Evolutionary conservation across 2,797 vertebrate genomes (phyloP), one percentile per base, ranked within the genome.

Genomic region (Megaceryle alcyon): DNA sequence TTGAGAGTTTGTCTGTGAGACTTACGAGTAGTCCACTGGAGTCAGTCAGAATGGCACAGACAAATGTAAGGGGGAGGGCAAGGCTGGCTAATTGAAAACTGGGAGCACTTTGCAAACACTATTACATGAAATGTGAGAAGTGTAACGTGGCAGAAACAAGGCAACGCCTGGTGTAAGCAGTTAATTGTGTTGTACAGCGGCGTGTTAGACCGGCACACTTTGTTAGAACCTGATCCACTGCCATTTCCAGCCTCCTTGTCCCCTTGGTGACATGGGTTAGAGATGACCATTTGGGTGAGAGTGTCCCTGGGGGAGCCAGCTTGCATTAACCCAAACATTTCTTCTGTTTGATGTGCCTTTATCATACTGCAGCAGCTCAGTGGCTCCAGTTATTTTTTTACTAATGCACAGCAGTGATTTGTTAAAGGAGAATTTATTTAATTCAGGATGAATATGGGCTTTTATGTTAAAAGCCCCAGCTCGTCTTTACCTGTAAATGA

Each of bases 41-140:
- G 97, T 95, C 96, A 96, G 97, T 97, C 88, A 97, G 87, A 97
- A 95, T 49, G 37, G 97, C 94, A 76, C 95, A 92, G 98, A 98
- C 82, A 84, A 97, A 91, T 63, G 39, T 6, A 95, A 95, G 96
- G 51, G 61, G 96, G 97, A 97, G 97, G 98, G 96, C 98, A 97
- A 96, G 94, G 94, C 97, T 70, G 87, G 77, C 98, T 99, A 99
- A 99, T 98, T 98, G 98, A 98, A 99, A 99, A 98, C 98, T 97
- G 98, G 98, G 98, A 98, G 98, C 98, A 98, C 98, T 99, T 98
- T 98, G 98, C 98, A 99, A 97, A 98, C 98, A 98, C 92, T 92
- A 98, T 99, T 99, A 99, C 97, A 97, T 97, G 99, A 99, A 99
- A 99, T 97, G 98, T 98, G 98, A 99, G 99, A 98, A 92, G 96